Evolutionary conservation across 2,888 invertebrate species (phyloP).

Genomic region (Ptilodon capucinus): DNA sequence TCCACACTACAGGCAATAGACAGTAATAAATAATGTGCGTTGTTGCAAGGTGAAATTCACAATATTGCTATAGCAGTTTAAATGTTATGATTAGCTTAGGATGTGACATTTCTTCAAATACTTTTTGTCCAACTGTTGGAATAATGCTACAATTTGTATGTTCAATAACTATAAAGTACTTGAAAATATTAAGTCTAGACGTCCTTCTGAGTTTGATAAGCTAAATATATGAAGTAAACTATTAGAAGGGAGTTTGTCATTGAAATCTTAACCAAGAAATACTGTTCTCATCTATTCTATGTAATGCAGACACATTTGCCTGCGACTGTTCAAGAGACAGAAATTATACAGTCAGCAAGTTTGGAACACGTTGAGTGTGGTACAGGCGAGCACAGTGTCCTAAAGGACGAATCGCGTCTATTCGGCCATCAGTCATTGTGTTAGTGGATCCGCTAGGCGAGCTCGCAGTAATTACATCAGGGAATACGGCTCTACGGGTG

Average conservation of each 20-base stretch:
- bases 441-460: conserved; percentile 64
- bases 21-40: too few relatives aligned
- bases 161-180: neutral
- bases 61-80: too few relatives aligned
- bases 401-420: conserved; percentile 37
- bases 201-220: neutral
- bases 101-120: neutral
- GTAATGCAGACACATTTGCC: neutral
- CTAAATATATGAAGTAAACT: neutral
- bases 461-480: conserved; percentile 74
- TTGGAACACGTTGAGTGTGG: conserved; percentile 8
- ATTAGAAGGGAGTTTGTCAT: neutral
- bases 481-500: conserved; percentile 62
- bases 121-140: neutral
- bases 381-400: conserved; percentile 16
- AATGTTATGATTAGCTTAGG: too few relatives aligned
- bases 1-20: too few relatives aligned
- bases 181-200: neutral
- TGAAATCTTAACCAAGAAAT: neutral
- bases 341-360: neutral
- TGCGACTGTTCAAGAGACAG: neutral
- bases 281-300: neutral
- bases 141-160: neutral
- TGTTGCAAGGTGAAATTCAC: too few relatives aligned
- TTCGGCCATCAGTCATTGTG: conserved; percentile 72